phyloP scores from a whole-genome alignment of 2,113 vertebrate genomes.

The Ammodytes marinus region DNA sequence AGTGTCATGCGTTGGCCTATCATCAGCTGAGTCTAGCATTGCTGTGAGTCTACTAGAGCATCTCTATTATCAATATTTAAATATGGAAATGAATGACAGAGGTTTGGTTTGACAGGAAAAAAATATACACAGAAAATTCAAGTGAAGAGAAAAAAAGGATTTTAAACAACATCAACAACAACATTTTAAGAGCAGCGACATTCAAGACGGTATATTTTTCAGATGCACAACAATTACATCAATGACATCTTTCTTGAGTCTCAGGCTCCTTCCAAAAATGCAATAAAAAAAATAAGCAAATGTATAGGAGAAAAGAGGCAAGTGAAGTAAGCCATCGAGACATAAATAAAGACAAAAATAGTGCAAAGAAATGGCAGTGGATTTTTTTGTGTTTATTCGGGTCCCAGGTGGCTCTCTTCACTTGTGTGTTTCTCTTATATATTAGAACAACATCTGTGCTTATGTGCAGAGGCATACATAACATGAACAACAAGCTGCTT shows the following conservation, averaged over 20 bases:
- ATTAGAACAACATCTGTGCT: constrained; percentile 7
- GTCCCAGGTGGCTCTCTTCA: too few species aligned
- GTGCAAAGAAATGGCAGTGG: too few species aligned
- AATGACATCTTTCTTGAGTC: too few species aligned
- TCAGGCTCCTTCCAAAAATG: too few species aligned
- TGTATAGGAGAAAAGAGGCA: too few species aligned
- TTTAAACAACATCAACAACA: background rate
- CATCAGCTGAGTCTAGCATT: constrained; percentile 11
- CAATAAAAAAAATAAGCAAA: too few species aligned
- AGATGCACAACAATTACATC: too few species aligned
- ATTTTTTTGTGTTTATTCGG: too few species aligned
- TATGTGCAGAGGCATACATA: constrained; percentile 35
- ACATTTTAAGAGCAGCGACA: background rate
- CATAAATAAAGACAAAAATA: too few species aligned
- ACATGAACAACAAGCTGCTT: constrained; percentile 27
- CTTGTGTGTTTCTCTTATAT: too few species aligned
- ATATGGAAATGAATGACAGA: background rate
- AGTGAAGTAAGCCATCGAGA: too few species aligned
- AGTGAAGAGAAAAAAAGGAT: background rate
- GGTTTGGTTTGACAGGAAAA: background rate
- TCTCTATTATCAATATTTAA: background rate
- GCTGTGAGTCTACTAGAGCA: background rate
- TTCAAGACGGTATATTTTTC: too few species aligned
- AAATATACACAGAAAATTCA: constrained; percentile 8
- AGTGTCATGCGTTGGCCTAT: background rate